Evolutionary conservation across 2,113 vertebrate genomes (phyloP).

Genomic region (Periophthalmodon schlosseri): DNA sequence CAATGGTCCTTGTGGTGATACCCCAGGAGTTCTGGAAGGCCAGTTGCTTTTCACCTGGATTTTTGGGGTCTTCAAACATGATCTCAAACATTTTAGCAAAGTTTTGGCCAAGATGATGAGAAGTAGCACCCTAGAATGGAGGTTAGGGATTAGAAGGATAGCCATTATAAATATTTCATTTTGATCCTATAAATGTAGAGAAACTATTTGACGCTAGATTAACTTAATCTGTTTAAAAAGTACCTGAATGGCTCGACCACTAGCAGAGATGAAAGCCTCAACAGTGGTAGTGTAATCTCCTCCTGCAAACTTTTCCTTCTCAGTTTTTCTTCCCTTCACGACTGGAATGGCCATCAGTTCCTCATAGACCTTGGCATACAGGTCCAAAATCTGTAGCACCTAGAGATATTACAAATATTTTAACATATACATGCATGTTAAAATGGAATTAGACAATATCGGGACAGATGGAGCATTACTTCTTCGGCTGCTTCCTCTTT

Average conservation of each 20-base stretch:
- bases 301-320: constrained; percentile 98
- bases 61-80: constrained; percentile 92
- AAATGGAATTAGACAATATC: background rate
- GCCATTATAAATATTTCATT: background rate
- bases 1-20: constrained; percentile 93
- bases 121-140: constrained; percentile 87
- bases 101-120: constrained; percentile 97
- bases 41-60: constrained; percentile 92
- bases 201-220: background rate
- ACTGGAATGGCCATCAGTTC: constrained; percentile 97
- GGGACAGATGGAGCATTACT: constrained; percentile 66
- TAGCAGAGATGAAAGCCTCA: constrained; percentile 95
- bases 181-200: background rate
- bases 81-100: constrained; percentile 99
- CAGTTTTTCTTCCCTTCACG: constrained; percentile 94
- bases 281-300: constrained; percentile 96
- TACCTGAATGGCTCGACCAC: constrained; percentile 96
- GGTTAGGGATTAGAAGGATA: background rate
- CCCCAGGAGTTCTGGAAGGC: constrained; percentile 98
- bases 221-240: background rate
- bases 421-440: background rate
- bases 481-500: constrained; percentile 92
- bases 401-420: constrained; percentile 40
- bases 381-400: constrained; percentile 94
- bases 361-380: constrained; percentile 92